Evolutionary conservation across 2,797 vertebrate species (phyloP), one percentile per base, ranked within the genome.

Genomic region (Melanotaenia boesemani): DNA sequence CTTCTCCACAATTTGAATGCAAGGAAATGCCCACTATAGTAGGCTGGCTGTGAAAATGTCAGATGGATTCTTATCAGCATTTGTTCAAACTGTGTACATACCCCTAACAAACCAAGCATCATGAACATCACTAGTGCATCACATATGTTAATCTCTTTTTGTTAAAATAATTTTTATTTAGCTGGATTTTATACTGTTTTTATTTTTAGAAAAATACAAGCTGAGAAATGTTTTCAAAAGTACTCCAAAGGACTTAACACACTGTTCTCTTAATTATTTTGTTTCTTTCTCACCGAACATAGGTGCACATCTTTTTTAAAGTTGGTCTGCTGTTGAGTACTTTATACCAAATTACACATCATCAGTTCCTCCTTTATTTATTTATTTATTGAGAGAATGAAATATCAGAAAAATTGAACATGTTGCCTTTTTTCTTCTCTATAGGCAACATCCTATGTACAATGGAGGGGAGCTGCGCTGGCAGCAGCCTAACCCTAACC

Each of bases 391-490:
- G 5, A 54, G 66, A 57, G 1, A 18, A 32, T 16, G 18, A 10
- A 57, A 44, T 37, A 16, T 20, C 2, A 44, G 1, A 37, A 20
- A 61, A 5, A 54, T 58, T 28, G 12, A 70, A 61, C 36, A 22
- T 66, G 22, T 79, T 48, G 2, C 28, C 57, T 77, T 55, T 83
- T 15, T 56, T 2, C 50, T 86, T 24, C 74, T 77, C 84, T 10
- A 79, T 85, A 99, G 98, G 71, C 98, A 98, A 72, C 95, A 98
- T 93, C 96, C 96, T 0, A 83, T 98, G 75, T 99, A 99, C 86
- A 98, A 95, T 63, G 93, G 94, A 81, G 96, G 87, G 82, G 98
- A 99, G 86, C 94, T 97, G 85, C 96, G 98, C 92, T 99, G 98
- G 98, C 98, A 98, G 79, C 97, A 97, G 89, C 96, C 97, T 18